phyloP scores from a whole-genome alignment of 2,113 vertebrate species.

The Ceuthmochares aereus region DNA sequence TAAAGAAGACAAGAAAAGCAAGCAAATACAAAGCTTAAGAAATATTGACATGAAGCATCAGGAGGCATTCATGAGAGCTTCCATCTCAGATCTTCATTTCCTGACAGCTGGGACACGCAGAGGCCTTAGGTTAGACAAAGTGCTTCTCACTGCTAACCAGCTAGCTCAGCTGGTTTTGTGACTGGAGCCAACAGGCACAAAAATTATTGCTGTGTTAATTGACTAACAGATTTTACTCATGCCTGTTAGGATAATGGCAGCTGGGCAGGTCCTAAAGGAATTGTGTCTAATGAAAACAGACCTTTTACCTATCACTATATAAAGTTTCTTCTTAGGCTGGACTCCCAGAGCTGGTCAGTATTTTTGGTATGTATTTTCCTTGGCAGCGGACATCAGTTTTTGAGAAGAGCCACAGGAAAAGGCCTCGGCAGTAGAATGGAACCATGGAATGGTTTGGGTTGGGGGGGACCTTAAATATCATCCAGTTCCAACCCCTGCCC shows the following conservation, averaged over 20 bases:
- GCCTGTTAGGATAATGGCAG: neutral
- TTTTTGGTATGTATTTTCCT: accelerated
- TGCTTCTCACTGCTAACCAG: neutral
- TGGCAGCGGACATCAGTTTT: neutral
- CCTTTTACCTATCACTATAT: neutral
- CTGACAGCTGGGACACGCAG: neutral
- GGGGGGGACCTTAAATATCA: too few relatives aligned
- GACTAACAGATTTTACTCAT: neutral
- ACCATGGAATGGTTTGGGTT: too few relatives aligned
- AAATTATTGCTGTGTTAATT: neutral
- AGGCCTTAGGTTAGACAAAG: neutral
- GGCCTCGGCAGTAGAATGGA: too few relatives aligned
- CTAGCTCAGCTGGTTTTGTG: neutral
- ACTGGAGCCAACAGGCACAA: neutral
- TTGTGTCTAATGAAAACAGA: neutral
- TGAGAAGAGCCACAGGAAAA: neutral
- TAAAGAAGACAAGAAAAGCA: neutral
- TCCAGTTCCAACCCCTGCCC: too few relatives aligned
- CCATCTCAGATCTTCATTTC: neutral
- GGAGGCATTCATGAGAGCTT: neutral
- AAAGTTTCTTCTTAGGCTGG: neutral
- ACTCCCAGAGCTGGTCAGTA: neutral
- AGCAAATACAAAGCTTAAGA: neutral
- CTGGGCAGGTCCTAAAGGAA: neutral
- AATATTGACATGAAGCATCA: neutral